Percentiles rank a stretch among this genome's conserved stretches.
Conservation (phyloP, 2,888 invertebrate genomes). For the Cybosia mesomella region DNA sequence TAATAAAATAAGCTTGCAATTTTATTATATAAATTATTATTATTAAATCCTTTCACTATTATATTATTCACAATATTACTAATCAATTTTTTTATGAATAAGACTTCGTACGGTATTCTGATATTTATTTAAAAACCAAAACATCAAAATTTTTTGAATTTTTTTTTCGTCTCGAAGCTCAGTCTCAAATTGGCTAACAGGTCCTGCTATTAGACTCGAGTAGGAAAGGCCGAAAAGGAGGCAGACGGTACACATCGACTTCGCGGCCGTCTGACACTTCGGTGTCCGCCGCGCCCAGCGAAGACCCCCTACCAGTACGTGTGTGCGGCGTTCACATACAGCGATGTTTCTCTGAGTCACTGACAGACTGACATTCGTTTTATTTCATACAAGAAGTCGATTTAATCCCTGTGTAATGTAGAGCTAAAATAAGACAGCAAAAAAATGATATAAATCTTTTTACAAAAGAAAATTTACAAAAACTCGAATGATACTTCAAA, state of each 20-base stretch:
- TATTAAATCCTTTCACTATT: not conserved
- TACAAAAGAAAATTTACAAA: not conserved
- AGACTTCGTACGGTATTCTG: conserved; percentile 17
- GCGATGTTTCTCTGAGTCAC: conserved; percentile 62
- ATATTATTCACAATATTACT: not conserved
- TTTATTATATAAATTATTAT: not conserved
- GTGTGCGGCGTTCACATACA: conserved; percentile 75
- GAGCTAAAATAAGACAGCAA: not conserved
- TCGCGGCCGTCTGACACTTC: conserved; percentile 83
- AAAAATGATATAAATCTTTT: not conserved
- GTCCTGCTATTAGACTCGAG: conserved; percentile 86
- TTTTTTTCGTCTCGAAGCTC: conserved; percentile 47
- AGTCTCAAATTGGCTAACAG: conserved; percentile 81
- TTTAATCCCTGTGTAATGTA: not conserved
- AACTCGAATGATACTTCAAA: too few relatives aligned
- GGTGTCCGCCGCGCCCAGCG: conserved; percentile 83
- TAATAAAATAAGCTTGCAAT: not conserved
- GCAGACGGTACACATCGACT: conserved; percentile 80
- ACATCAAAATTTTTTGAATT: conserved; percentile 11
- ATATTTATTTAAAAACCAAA: not conserved
- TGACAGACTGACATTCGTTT: conserved; percentile 5
- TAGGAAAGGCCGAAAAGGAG: conserved; percentile 80
- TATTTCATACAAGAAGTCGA: not conserved
- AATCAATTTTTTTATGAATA: not conserved
- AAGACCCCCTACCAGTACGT: conserved; percentile 85